Conservation (phyloP, 1,140 invertebrate species). For the Coelopa frigida region DNA sequence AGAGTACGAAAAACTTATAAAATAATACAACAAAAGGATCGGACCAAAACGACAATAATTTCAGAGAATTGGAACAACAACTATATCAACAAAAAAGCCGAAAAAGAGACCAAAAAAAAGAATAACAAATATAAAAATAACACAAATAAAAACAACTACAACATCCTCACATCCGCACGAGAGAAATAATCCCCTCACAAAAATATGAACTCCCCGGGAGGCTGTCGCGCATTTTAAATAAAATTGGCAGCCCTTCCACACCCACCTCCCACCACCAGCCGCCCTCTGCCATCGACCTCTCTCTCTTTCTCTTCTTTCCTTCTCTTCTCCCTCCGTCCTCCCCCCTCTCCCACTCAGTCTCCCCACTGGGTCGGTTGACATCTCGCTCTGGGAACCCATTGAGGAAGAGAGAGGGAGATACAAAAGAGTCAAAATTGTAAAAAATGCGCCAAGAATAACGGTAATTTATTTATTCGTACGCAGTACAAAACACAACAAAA, state of each 20-base stretch:
- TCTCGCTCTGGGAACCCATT: no score
- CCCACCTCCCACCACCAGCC: no score
- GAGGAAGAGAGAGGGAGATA: not conserved
- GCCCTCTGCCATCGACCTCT: no score
- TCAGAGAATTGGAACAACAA: slow-evolving; percentile 44
- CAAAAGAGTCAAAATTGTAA: not conserved
- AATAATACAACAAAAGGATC: slow-evolving; percentile 35
- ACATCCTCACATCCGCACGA: no score
- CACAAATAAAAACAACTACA: slow-evolving; percentile 1
- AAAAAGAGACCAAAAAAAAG: not conserved
- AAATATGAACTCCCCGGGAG: no score
- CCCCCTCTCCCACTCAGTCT: no score
- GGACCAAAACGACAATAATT: slow-evolving; percentile 25
- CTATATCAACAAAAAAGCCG: slow-evolving; percentile 5
- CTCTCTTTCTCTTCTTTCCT: no score
- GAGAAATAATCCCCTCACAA: no score
- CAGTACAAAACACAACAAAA: slow-evolving; percentile 3
- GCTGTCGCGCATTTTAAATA: no score
- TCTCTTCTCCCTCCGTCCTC: no score
- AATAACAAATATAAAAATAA: not conserved
- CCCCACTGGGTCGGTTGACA: no score
- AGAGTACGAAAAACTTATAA: slow-evolving; percentile 13
- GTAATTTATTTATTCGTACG: slow-evolving; percentile 41
- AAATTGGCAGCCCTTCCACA: no score
- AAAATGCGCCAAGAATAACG: slow-evolving; percentile 35